Conservation (phyloP, 53 echinoderm and acorn worm species). For the Holothuria scabra region DNA sequence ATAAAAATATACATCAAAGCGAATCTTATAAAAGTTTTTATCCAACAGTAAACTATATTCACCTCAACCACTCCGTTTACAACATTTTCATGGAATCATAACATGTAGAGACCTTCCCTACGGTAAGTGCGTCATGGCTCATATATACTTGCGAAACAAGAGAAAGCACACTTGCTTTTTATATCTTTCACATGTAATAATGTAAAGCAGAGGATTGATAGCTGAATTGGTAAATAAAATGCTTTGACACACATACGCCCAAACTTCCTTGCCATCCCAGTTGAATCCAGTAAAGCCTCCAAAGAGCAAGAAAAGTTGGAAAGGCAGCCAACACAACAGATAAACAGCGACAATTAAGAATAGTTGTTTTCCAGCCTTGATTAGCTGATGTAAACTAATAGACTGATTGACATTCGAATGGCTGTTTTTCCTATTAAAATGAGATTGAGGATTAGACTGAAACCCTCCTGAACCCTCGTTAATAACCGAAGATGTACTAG, state of each 20-base stretch:
- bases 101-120: too few relatives aligned
- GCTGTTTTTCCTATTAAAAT: not conserved
- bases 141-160: not conserved
- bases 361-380: not conserved
- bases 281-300: not conserved
- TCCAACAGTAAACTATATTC: too few relatives aligned
- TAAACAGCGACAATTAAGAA: constrained; percentile 1
- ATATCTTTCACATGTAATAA: not conserved
- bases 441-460: too few relatives aligned
- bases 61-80: too few relatives aligned
- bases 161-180: constrained; percentile 15
- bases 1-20: too few relatives aligned
- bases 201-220: not conserved
- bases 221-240: not conserved
- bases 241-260: not conserved
- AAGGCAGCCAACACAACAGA: not conserved
- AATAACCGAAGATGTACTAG: too few relatives aligned
- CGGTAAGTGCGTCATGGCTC: too few relatives aligned
- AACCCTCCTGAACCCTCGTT: too few relatives aligned
- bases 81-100: too few relatives aligned
- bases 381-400: not conserved
- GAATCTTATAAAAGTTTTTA: too few relatives aligned
- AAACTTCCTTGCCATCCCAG: not conserved
- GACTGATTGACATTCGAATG: not conserved
- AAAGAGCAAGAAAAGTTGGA: not conserved